These are phyloP conservation scores for Cichlasoma orientale DNA, from an alignment of 2,797 vertebrate genomes.

Conservation along the genomic window DNA sequence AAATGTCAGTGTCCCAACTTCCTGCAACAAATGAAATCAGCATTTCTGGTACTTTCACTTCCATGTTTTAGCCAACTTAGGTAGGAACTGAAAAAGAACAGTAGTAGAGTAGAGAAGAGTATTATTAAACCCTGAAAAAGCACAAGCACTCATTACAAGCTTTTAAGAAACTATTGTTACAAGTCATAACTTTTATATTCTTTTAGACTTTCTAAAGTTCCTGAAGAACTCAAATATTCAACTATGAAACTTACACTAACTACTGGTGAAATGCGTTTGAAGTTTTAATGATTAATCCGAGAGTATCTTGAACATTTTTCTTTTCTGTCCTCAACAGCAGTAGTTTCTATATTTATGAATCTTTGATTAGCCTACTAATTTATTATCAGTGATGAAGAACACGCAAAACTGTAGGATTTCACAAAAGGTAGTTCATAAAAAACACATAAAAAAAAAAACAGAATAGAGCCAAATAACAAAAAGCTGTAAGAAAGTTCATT, in stretches of 20 bases:
- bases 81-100: neutral
- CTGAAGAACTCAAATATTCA: neutral
- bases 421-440: too few relatives aligned
- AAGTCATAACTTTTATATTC: neutral
- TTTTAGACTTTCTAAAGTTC: rapidly evolving
- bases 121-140: neutral
- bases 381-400: too few relatives aligned
- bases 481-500: too few relatives aligned
- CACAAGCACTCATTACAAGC: neutral
- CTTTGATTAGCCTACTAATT: too few relatives aligned
- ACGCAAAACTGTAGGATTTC: too few relatives aligned
- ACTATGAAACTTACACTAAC: neutral
- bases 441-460: too few relatives aligned
- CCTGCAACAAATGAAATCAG: neutral
- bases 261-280: too few relatives aligned
- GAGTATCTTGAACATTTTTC: too few relatives aligned
- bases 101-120: neutral
- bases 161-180: neutral
- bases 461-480: too few relatives aligned
- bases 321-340: too few relatives aligned
- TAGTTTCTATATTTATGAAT: too few relatives aligned
- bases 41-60: conserved; percentile 16
- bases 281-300: too few relatives aligned
- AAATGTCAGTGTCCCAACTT: conserved; percentile 12
- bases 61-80: neutral